Percentiles rank a stretch among this genome's conserved stretches.
These are phyloP conservation scores for Syngnathus rostellatus DNA, from an alignment of 2,797 vertebrate species.

Conservation along the genomic window DNA sequence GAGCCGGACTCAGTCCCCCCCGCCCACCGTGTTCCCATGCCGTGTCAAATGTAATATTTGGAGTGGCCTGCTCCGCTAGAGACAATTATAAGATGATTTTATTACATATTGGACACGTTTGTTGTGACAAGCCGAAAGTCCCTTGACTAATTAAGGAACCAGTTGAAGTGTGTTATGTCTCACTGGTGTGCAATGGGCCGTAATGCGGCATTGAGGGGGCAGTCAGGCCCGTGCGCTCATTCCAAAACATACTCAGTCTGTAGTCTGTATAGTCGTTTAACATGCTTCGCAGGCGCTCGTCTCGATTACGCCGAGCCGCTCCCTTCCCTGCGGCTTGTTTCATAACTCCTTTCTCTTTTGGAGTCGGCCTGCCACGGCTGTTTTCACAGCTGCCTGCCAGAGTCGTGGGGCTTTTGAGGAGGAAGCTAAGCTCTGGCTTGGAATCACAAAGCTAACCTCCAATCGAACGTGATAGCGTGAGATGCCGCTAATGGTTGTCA, in stretches of 20 bases:
- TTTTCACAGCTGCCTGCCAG: neutral
- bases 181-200: constrained; percentile 17
- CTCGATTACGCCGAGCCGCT: constrained; percentile 8
- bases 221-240: neutral
- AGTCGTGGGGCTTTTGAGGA: neutral
- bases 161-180: constrained; percentile 11
- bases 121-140: constrained; percentile 4
- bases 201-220: constrained; percentile 19
- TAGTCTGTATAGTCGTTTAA: constrained; percentile 14
- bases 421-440: neutral
- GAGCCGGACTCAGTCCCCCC: too few species aligned
- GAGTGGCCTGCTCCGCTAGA: neutral
- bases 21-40: neutral
- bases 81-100: neutral
- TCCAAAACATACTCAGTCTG: constrained; percentile 22
- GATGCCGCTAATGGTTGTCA: neutral
- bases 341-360: constrained; percentile 11
- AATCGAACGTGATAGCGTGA: neutral
- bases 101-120: neutral
- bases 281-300: constrained; percentile 25
- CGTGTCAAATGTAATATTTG: neutral
- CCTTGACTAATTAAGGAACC: constrained; percentile 7
- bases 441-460: neutral
- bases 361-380: neutral
- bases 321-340: constrained; percentile 15